These are phyloP conservation scores for Tetragnatha montana DNA, from an alignment of 2,888 invertebrate species.

Conservation along the genomic window DNA sequence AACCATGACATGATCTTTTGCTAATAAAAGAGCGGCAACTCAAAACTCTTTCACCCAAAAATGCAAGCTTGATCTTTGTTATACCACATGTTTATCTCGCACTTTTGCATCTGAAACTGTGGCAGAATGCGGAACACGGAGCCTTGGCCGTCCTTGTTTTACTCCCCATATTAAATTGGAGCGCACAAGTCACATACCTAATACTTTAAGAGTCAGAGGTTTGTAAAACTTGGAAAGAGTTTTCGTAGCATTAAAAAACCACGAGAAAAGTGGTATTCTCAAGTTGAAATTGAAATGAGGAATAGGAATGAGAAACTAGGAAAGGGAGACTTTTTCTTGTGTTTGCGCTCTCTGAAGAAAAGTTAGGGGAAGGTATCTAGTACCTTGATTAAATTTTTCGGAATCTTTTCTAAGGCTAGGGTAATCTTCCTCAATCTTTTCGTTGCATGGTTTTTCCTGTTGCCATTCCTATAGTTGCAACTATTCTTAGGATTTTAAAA, in stretches of 20 bases:
- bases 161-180: background rate
- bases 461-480: background rate
- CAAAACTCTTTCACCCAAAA: background rate
- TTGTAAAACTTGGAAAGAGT: background rate
- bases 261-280: background rate
- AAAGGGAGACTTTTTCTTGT: background rate
- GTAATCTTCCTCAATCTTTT: conserved; percentile 6
- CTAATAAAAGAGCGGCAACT: background rate
- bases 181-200: background rate
- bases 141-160: background rate
- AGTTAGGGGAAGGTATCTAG: conserved; percentile 15
- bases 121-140: background rate
- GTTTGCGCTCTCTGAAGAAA: background rate
- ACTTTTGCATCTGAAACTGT: background rate
- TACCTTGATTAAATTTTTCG: conserved; percentile 48
- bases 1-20: background rate
- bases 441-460: background rate
- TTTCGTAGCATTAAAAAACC: background rate
- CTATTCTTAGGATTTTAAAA: background rate
- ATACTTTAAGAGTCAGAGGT: background rate
- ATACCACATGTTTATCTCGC: background rate
- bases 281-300: background rate
- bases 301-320: conserved; percentile 16
- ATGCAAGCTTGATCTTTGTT: background rate
- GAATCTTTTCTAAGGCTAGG: background rate